Evolutionary conservation across 2,888 invertebrate species (phyloP).

Genomic region (Dryococelus australis): DNA sequence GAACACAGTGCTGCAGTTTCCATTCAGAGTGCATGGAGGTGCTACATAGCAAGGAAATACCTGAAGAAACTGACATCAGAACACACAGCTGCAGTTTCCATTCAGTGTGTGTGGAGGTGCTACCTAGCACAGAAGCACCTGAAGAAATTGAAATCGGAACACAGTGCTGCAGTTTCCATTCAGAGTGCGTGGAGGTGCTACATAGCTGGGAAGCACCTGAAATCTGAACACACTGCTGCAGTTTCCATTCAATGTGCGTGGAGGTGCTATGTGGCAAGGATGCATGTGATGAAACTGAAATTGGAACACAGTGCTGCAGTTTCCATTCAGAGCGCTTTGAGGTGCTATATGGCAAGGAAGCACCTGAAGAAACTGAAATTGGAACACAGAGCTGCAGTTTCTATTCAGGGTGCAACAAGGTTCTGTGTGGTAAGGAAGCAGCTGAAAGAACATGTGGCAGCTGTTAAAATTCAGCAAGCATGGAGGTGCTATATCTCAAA

Average conservation of each 20-base stretch:
- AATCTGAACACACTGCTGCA: too few relatives aligned
- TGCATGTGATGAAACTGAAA: too few relatives aligned
- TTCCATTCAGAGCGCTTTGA: conserved; percentile 62
- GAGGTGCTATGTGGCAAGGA: too few relatives aligned
- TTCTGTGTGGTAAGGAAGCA: conserved; percentile 53
- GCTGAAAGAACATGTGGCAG: too few relatives aligned
- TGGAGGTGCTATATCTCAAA: too few relatives aligned
- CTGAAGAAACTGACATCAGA: too few relatives aligned
- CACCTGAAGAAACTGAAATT: conserved; percentile 57
- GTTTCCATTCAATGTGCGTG: too few relatives aligned
- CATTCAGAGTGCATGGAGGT: too few relatives aligned
- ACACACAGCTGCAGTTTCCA: conserved; percentile 54
- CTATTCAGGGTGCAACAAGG: conserved; percentile 63
- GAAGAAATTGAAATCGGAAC: conserved; percentile 56
- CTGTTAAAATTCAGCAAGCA: too few relatives aligned
- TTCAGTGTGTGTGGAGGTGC: conserved; percentile 63
- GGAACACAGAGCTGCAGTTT: conserved; percentile 57
- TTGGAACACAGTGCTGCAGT: conserved; percentile 52
- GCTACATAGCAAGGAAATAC: too few relatives aligned
- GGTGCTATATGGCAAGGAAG: conserved; percentile 54
- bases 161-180: conserved; percentile 58
- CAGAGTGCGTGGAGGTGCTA: conserved; percentile 61
- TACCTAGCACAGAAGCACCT: conserved; percentile 55
- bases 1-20: too few relatives aligned
- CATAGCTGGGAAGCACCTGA: conserved; percentile 52